These are phyloP conservation scores for Andrena haemorrhoa DNA, from an alignment of 2,888 invertebrate species.

Conservation along the genomic window DNA sequence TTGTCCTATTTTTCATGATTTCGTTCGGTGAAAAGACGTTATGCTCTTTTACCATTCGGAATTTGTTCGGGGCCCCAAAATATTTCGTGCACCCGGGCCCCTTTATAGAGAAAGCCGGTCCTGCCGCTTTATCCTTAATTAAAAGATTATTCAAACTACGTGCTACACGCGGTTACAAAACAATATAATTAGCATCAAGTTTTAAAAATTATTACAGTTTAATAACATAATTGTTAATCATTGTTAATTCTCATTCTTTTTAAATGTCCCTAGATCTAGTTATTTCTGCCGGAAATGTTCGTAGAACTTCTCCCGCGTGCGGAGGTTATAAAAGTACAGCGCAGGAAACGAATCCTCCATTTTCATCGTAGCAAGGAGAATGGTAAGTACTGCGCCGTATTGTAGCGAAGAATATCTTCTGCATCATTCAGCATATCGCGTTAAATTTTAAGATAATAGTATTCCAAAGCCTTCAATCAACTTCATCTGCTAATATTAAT, in stretches of 20 bases:
- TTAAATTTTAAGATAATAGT: not conserved
- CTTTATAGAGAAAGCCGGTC: no score
- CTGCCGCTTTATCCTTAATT: no score
- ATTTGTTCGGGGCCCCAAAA: no score
- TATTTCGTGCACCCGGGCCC: no score
- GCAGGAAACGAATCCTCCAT: constrained; percentile 71
- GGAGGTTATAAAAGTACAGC: constrained; percentile 35
- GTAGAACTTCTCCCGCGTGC: not conserved
- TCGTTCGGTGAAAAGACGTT: no score
- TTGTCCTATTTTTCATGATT: no score
- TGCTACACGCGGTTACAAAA: no score
- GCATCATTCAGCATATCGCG: not conserved
- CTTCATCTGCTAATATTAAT: not conserved
- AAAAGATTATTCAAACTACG: no score
- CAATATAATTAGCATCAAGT: not conserved
- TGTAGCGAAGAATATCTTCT: constrained; percentile 41
- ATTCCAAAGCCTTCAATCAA: not conserved
- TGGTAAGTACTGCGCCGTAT: constrained; percentile 74
- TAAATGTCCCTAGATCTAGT: not conserved
- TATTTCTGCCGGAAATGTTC: constrained; percentile 11
- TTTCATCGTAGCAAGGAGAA: constrained; percentile 71
- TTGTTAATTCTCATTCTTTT: not conserved
- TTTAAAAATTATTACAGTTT: constrained; percentile 2
- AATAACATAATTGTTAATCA: no score
- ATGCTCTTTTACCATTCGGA: no score